phyloP scores from a whole-genome alignment of 2,113 vertebrate genomes.

The Rhinopithecus roxellana region DNA sequence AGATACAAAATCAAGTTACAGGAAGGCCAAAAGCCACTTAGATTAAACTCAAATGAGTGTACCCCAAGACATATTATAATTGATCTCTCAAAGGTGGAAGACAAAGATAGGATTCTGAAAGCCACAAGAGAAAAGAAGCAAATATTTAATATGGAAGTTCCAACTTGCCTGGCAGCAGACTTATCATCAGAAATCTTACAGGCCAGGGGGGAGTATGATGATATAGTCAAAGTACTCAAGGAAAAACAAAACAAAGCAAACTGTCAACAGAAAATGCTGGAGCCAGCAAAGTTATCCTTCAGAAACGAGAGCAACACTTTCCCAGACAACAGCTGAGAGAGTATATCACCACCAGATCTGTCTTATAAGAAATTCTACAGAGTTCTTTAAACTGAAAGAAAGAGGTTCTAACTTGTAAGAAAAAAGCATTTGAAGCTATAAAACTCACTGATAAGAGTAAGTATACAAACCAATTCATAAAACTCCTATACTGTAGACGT shows the following conservation, averaged over 20 bases:
- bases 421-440: not conserved
- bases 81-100: not conserved
- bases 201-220: not conserved
- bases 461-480: not conserved
- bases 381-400: not conserved
- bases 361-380: not conserved
- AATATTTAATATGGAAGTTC: not conserved
- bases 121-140: not conserved
- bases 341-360: not conserved
- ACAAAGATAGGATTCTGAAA: not conserved
- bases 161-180: not conserved
- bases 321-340: not conserved
- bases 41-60: not conserved
- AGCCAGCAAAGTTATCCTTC: not conserved
- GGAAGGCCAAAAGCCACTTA: not conserved
- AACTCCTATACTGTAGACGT: not conserved
- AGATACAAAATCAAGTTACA: not conserved
- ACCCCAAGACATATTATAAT: not conserved
- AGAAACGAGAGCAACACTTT: not conserved
- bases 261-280: not conserved
- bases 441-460: not conserved
- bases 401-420: not conserved
- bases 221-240: not conserved
- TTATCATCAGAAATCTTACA: not conserved
- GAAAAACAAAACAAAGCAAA: not conserved